phyloP scores from a whole-genome alignment of 2,888 invertebrate species.

The Diabrotica balteata region DNA sequence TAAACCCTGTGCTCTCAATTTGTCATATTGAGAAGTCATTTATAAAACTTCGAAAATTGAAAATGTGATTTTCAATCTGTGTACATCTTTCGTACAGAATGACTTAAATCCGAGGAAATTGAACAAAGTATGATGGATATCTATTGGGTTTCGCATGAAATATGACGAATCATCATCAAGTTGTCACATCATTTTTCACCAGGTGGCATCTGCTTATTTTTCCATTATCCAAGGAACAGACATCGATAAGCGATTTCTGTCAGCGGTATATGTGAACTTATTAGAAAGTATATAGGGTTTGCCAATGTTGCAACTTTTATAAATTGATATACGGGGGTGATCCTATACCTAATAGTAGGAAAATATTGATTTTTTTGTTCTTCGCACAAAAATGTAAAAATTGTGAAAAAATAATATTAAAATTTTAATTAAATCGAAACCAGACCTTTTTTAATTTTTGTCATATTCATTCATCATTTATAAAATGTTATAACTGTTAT shows the following conservation, averaged over 20 bases:
- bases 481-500: too few relatives aligned
- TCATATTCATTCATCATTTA: too few relatives aligned
- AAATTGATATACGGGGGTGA: too few relatives aligned
- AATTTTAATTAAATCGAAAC: too few relatives aligned
- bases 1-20: constrained; percentile 10
- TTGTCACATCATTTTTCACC: constrained; percentile 22
- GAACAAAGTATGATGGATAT: constrained; percentile 33
- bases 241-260: constrained; percentile 1
- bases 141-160: constrained; percentile 23
- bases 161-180: constrained; percentile 14
- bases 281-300: background rate
- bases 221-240: constrained; percentile 8
- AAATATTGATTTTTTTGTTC: too few relatives aligned
- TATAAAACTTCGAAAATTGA: constrained; percentile 18
- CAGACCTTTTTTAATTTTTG: too few relatives aligned
- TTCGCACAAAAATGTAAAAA: too few relatives aligned
- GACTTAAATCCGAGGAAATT: constrained; percentile 24
- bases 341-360: too few relatives aligned
- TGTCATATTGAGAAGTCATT: constrained; percentile 15
- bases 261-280: background rate
- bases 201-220: constrained; percentile 12
- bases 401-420: too few relatives aligned
- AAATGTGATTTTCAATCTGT: constrained; percentile 27
- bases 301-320: too few relatives aligned
- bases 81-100: constrained; percentile 14